Conservation (phyloP, 2,113 vertebrate species). For the Butorides virescens region DNA sequence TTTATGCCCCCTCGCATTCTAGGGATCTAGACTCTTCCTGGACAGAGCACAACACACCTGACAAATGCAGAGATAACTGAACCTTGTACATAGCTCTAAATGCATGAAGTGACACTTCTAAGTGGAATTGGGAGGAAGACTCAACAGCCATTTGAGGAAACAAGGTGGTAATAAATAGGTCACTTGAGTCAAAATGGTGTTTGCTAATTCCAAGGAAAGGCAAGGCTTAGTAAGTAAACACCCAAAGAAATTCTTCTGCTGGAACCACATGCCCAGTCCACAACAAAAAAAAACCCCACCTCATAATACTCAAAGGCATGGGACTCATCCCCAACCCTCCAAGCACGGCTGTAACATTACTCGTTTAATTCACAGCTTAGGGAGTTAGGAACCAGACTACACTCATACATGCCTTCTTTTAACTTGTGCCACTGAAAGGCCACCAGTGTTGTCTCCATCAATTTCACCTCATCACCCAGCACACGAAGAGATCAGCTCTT, state of each 20-base stretch:
- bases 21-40: neutral
- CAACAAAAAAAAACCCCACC: fast-evolving
- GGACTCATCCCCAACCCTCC: neutral
- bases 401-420: neutral
- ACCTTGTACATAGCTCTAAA: neutral
- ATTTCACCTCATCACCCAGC: neutral
- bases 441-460: neutral
- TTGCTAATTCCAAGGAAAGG: neutral
- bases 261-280: neutral
- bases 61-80: neutral
- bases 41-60: neutral
- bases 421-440: neutral
- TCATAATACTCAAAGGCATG: neutral
- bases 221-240: neutral
- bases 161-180: neutral
- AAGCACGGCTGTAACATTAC: neutral
- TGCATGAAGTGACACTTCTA: neutral
- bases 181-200: neutral
- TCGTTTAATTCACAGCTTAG: neutral
- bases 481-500: fast-evolving
- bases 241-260: neutral
- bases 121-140: neutral
- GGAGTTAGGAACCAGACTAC: neutral
- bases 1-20: neutral
- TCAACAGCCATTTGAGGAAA: neutral